Evolutionary conservation across 2,888 invertebrate genomes (phyloP), one percentile per base, ranked within the genome.

Genomic region (Drosophila pseudotalamancana): DNA sequence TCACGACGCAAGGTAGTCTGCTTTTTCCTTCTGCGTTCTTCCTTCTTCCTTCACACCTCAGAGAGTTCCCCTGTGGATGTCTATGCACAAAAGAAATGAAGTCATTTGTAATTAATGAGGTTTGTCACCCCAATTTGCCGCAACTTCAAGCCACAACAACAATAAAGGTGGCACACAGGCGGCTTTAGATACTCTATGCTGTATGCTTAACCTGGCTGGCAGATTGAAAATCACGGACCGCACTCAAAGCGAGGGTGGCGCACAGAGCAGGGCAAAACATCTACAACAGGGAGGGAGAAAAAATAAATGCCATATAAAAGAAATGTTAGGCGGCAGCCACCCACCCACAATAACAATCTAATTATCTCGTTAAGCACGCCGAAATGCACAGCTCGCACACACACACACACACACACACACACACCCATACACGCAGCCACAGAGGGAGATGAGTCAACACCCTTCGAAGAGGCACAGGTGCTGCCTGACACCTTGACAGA

Each of bases 81-180:
- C 35, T 43, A 61, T 53, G 49, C 37, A 73, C 72, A 75, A 81
- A 81, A 59, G 72, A 78, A 84, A 84, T 85, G 85, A 84, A 84
- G 85, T 84, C 87, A 87, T 85, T 85, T 82, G 84, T 85, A 85
- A 85, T 87, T 85, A 87, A 85, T 87, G 87, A 85, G 84, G 80
- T 85, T 85, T 85, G 84, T 87, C 84, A 85, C 83, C 86, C 87
- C 84, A 85, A 87, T 84, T 84, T 84, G 65, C 77, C 81, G 69
- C 62, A 86, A 71, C 80, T 86, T 83, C 74, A 62, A 80, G 48
- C 71, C 59, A 56, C 63, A 62, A 32, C 57, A 57, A 42, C 53
- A 54, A 54, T 31, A 31, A n/a, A n/a, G n/a, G n/a, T n/a, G n/a
- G 40, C 19, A 53, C 43, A 53, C 35, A 9, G 42, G 23, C 32